Evolutionary conservation across 2,797 vertebrate genomes (phyloP).

Genomic region (Odontamblyopus lacepedii): DNA sequence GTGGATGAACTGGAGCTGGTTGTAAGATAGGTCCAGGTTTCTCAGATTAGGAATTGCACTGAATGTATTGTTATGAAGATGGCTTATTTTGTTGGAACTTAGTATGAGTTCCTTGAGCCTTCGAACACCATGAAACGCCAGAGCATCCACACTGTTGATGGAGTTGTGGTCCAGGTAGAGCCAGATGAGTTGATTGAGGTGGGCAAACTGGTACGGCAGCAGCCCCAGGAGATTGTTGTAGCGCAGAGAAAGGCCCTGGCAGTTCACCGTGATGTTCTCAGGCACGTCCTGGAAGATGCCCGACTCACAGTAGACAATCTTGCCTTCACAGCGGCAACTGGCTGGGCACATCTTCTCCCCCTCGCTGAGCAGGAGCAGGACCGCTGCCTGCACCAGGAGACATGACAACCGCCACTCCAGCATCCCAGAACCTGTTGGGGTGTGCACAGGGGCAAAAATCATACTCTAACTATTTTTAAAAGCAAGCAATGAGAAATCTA

Average conservation of each 20-base stretch:
- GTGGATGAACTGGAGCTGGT: slow-evolving; percentile 88
- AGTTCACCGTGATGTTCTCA: slow-evolving; percentile 90
- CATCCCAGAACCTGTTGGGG: slow-evolving; percentile 72
- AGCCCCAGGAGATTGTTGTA: slow-evolving; percentile 93
- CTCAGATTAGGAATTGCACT: slow-evolving; percentile 90
- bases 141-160: slow-evolving; percentile 84
- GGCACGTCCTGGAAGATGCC: slow-evolving; percentile 91
- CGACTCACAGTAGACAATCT: slow-evolving; percentile 96
- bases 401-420: slow-evolving; percentile 74
- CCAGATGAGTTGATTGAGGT: slow-evolving; percentile 96
- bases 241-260: slow-evolving; percentile 92
- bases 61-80: slow-evolving; percentile 91
- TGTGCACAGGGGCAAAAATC: slow-evolving; percentile 52
- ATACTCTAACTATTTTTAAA: slow-evolving; percentile 42
- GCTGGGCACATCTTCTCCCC: slow-evolving; percentile 90
- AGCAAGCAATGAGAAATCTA: slow-evolving; percentile 22
- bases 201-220: slow-evolving; percentile 91
- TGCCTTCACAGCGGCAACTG: slow-evolving; percentile 94
- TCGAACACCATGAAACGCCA: slow-evolving; percentile 92
- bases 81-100: slow-evolving; percentile 92
- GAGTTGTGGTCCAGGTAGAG: slow-evolving; percentile 97
- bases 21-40: slow-evolving; percentile 94
- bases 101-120: slow-evolving; percentile 94
- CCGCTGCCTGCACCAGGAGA: slow-evolving; percentile 76
- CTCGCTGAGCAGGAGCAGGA: slow-evolving; percentile 78